These are phyloP conservation scores for Beaufortia kweichowensis DNA, from an alignment of 2,113 vertebrate genomes.

Conservation along the genomic window DNA sequence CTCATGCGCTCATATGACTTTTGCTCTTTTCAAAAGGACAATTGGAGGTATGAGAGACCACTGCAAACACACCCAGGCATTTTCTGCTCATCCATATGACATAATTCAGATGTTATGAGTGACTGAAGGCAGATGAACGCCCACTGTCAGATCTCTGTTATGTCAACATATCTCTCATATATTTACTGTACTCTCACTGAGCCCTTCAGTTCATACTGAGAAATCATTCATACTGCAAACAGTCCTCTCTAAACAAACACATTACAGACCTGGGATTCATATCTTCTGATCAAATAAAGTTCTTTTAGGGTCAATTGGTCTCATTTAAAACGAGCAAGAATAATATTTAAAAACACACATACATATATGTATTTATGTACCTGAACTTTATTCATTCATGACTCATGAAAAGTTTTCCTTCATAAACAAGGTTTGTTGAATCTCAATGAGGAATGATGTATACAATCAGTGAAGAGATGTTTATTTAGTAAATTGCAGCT, in stretches of 20 bases:
- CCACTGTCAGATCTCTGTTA: slow-evolving; percentile 12
- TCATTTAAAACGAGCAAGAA: too few relatives aligned
- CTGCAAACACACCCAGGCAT: neutral
- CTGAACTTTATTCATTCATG: neutral
- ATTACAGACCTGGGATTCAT: too few relatives aligned
- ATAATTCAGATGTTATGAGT: neutral
- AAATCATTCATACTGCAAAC: slow-evolving; percentile 20
- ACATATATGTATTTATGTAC: too few relatives aligned
- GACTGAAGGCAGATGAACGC: neutral
- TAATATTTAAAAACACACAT: neutral
- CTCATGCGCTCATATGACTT: too few relatives aligned
- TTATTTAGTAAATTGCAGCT: neutral
- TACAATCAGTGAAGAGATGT: neutral
- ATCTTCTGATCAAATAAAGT: too few relatives aligned
- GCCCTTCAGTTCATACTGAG: slow-evolving; percentile 11
- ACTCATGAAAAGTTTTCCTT: neutral
- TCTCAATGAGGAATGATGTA: neutral
- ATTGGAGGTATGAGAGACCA: neutral
- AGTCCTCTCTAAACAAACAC: neutral
- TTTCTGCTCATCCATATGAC: neutral
- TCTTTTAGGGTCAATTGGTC: too few relatives aligned
- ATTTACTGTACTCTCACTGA: slow-evolving; percentile 43
- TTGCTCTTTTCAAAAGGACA: too few relatives aligned
- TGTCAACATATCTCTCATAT: slow-evolving; percentile 40
- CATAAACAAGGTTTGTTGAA: neutral